Evolutionary conservation across 2,888 invertebrate genomes (phyloP), one percentile per base, ranked within the genome.

Genomic region (Melanostoma scalare): DNA sequence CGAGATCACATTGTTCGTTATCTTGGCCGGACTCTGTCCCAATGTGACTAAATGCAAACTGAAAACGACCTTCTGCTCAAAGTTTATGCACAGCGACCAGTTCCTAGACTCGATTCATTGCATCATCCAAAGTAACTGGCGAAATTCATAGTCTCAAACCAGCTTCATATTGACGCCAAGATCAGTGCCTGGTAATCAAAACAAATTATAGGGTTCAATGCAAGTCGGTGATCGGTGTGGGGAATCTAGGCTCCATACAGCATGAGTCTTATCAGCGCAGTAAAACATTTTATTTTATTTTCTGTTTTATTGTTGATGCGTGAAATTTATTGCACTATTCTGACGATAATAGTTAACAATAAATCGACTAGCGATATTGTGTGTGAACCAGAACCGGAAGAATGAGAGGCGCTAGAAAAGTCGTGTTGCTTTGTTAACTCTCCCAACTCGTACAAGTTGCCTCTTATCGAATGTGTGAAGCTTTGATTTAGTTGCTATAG

Each of bases 131-230:
- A 0, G 2, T 0, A 20, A 3, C 36, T 63, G 63, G 63, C n/a
- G 38, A 63, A 63, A 63, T 63, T 50, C 63, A 40, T 10, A 36
- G n/a, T 8, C 20, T 2, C n/a, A 33, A 63, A 38, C 36, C 48
- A 38, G 63, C 63, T n/a, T 40, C 63, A 20, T 20, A 67, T 53
- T 53, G 65, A 65, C 50, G 72, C 72, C 77, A 81, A 72, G 77
- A 81, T 81, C 72, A 77, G 69, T 53, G 52, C 42, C 65, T 61
- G 72, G 72, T 52, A 81, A 81, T 81, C 81, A 81, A 81, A 81
- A 76, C 76, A 42, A 81, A 81, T 81, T 71, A 48, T 38, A 72
- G 60, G 71, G 76, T 81, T 76, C 80, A 80, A 71, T 80, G 80
- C 75, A 69, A 63, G 40, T 63, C 69, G 40, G 30, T 76, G 44